Evolutionary conservation across 1,140 invertebrate genomes (phyloP).

Genomic region (Drosophila saltans): DNA sequence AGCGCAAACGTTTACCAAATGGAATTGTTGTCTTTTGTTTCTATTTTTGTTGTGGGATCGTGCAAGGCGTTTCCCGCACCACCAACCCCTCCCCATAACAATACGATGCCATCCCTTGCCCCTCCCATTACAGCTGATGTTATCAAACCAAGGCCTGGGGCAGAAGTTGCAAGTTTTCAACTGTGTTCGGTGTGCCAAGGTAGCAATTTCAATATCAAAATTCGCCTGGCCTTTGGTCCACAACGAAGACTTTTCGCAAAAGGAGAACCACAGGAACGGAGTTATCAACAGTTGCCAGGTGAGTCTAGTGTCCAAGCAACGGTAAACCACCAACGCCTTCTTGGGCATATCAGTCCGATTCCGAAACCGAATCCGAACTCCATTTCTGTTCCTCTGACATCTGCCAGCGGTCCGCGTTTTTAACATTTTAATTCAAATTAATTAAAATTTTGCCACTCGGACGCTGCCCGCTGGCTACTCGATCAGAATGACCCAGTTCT

Average conservation of each 20-base stretch:
- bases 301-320: slow-evolving; percentile 58
- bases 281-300: slow-evolving; percentile 51
- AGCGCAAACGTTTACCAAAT: slow-evolving; percentile 71
- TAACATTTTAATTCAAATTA: slow-evolving; percentile 78
- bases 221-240: slow-evolving; percentile 72
- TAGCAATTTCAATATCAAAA: slow-evolving; percentile 80
- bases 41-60: slow-evolving; percentile 46
- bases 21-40: slow-evolving; percentile 76
- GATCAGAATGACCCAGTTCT: slow-evolving; percentile 53
- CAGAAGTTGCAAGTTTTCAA: slow-evolving; percentile 70
- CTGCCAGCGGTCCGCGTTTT: slow-evolving; percentile 40
- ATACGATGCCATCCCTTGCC: neutral
- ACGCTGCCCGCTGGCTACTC: slow-evolving; percentile 39
- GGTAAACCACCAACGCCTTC: slow-evolving; percentile 76
- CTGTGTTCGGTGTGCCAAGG: slow-evolving; percentile 54
- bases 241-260: slow-evolving; percentile 49
- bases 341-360: slow-evolving; percentile 59
- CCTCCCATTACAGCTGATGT: slow-evolving; percentile 50
- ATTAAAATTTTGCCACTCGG: slow-evolving; percentile 63
- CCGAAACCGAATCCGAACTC: slow-evolving; percentile 22
- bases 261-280: slow-evolving; percentile 19
- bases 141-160: slow-evolving; percentile 65
- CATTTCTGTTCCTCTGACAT: slow-evolving; percentile 30
- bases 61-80: neutral
- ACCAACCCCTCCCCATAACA: too few relatives aligned